Percentiles rank a stretch among this genome's conserved stretches.
phyloP scores from a whole-genome alignment of 23 tunicate genomes.

The Pegea sp. region DNA sequence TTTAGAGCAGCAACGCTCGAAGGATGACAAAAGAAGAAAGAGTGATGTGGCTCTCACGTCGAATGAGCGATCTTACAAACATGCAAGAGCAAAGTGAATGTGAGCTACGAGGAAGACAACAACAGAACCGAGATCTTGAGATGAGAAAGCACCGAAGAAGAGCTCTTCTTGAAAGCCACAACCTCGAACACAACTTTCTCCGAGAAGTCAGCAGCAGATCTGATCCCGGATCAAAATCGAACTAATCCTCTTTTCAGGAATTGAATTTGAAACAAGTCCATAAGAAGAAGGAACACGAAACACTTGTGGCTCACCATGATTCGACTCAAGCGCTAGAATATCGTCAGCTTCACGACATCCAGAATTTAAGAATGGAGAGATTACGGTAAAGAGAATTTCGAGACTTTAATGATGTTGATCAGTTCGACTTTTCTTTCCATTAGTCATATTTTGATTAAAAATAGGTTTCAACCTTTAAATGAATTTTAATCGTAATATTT shows the following conservation, averaged over 20 bases:
- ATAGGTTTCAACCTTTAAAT: too few relatives aligned
- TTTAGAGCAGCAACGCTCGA: too few relatives aligned
- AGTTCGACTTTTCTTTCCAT: too few relatives aligned
- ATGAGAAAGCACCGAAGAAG: slow-evolving; percentile 55
- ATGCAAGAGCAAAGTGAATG: slow-evolving; percentile 46
- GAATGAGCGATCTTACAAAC: slow-evolving; percentile 11
- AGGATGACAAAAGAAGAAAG: too few relatives aligned
- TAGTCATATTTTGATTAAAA: too few relatives aligned
- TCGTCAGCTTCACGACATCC: slow-evolving; percentile 66
- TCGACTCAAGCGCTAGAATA: slow-evolving; percentile 80
- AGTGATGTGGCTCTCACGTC: slow-evolving; percentile 74
- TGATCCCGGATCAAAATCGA: too few relatives aligned
- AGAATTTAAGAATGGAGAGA: slow-evolving; percentile 70
- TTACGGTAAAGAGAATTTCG: too few relatives aligned
- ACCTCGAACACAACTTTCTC: slow-evolving; percentile 56
- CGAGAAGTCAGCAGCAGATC: slow-evolving; percentile 77
- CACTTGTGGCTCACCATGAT: slow-evolving; percentile 56
- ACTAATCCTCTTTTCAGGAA: slow-evolving; percentile 70
- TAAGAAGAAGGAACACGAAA: slow-evolving; percentile 76
- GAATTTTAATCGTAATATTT: too few relatives aligned
- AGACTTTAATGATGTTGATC: too few relatives aligned
- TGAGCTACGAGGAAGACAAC: slow-evolving; percentile 52
- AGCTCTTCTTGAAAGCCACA: slow-evolving; percentile 57
- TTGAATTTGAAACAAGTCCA: slow-evolving; percentile 70
- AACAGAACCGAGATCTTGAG: slow-evolving; percentile 70